Percentiles rank a stretch among this genome's conserved stretches.
Evolutionary conservation across 2,797 vertebrate genomes (phyloP).

Genomic region (Protonibea diacanthus): DNA sequence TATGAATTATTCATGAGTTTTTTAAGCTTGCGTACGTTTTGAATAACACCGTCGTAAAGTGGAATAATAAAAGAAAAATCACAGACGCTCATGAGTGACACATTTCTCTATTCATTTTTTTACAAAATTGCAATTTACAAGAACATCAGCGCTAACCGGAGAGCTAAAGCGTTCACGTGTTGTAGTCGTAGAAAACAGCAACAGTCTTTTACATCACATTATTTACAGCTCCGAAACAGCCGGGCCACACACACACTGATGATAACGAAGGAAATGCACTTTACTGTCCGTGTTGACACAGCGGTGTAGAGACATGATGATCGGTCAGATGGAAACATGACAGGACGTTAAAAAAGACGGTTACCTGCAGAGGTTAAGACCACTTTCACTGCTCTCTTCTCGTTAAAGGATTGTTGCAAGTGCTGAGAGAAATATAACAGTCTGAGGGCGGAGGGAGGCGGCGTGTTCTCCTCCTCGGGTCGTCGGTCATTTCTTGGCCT

Average conservation of each 20-base stretch:
- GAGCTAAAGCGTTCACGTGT: slow-evolving; percentile 26
- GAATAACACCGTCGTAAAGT: too few species aligned
- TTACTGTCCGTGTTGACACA: slow-evolving; percentile 2
- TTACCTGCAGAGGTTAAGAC: slow-evolving; percentile 32
- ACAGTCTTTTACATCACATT: slow-evolving; percentile 62
- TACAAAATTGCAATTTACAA: slow-evolving; percentile 77
- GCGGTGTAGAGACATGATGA: slow-evolving; percentile 62
- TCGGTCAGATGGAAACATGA: slow-evolving; percentile 9
- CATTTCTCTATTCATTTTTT: slow-evolving; percentile 66
- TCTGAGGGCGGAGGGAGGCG: not conserved
- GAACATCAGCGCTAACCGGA: slow-evolving; percentile 20
- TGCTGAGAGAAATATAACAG: slow-evolving; percentile 29
- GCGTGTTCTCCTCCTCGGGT: slow-evolving; percentile 4
- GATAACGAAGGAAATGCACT: slow-evolving; percentile 4
- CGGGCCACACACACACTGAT: slow-evolving; percentile 26
- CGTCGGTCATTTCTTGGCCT: slow-evolving; percentile 73
- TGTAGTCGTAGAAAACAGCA: slow-evolving; percentile 39
- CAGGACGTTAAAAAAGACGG: slow-evolving; percentile 22
- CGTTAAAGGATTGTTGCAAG: slow-evolving; percentile 22
- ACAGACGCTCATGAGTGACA: slow-evolving; percentile 18
- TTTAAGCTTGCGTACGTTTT: not conserved
- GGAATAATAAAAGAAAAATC: slow-evolving; percentile 5
- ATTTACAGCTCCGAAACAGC: slow-evolving; percentile 69
- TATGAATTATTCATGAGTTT: not conserved
- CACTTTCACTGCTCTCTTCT: slow-evolving; percentile 22